Evolutionary conservation across 2,113 vertebrate species (phyloP), one percentile per base, ranked within the genome.

Genomic region (Pseudopipra pipra): DNA sequence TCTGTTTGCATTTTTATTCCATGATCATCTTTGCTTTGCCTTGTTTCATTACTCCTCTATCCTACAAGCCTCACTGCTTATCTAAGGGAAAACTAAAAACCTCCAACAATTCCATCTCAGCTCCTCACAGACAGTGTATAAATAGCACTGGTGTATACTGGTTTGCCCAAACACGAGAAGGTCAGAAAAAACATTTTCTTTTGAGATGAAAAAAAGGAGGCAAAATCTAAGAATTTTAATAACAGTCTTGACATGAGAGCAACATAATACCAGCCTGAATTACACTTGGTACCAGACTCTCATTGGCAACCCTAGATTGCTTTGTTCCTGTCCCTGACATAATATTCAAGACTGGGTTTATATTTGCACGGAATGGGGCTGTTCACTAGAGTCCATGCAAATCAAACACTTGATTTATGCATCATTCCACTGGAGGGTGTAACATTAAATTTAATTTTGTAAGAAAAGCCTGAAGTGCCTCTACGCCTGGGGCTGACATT

Each of bases 381-480:
- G 97, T 96, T 98, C 98, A 91, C 98, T 98, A 95, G 96, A 98
- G 97, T 98, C 98, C 98, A 99, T 99, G 99, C 99, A 99, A 99
- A 99, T 99, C 98, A 98, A 98, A 98, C 96, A 97, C 97, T 97
- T 99, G 99, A 99, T 99, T 99, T 99, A 99, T 99, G 99, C 99
- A 98, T 98, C 98, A 97, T 98, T 98, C 98, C 96, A 84, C 97
- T 85, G 78, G 98, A 98, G 98, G 98, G 98, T 99, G 98, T 98
- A 99, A 99, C 98, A 99, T 98, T 99, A 99, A 98, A 99, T 99
- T 99, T 99, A 99, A 99, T 99, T 99, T 99, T 99, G 98, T 98
- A 97, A 98, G 97, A 96, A 98, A 98, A 98, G 97, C 97, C 97
- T 67, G 90, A 97, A 97, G 97, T 98, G 93, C 97, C 97, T 93